Conservation (phyloP, 2,888 invertebrate genomes). For the Leptopilina drosophilae region DNA sequence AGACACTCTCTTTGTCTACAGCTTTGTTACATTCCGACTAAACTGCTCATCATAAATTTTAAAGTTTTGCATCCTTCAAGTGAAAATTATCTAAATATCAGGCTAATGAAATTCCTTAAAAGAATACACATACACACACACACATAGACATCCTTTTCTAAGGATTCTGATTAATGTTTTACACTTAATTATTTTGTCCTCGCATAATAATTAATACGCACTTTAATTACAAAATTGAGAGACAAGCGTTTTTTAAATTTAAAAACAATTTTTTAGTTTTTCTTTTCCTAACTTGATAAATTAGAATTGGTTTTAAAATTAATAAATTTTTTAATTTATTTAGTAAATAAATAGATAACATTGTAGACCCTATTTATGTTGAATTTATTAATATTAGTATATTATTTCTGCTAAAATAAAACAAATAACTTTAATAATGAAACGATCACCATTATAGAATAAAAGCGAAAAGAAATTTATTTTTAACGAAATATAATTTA, state of each 20-base stretch:
- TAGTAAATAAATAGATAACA: too few relatives aligned
- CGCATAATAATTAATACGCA: background rate
- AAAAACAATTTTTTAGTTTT: too few relatives aligned
- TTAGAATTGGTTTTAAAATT: too few relatives aligned
- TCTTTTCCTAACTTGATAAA: too few relatives aligned
- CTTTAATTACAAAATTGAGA: too few relatives aligned
- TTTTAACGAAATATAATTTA: background rate
- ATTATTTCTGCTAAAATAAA: too few relatives aligned
- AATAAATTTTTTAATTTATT: too few relatives aligned
- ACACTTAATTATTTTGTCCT: background rate
- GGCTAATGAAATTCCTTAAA: background rate
- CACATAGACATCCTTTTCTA: background rate
- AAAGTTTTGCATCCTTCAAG: conserved; percentile 17
- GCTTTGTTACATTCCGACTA: conserved; percentile 19
- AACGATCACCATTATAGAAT: too few relatives aligned
- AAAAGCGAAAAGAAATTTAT: background rate
- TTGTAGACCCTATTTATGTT: too few relatives aligned
- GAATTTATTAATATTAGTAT: too few relatives aligned
- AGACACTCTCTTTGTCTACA: conserved; percentile 16
- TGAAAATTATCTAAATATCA: conserved; percentile 17
- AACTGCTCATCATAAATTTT: conserved; percentile 4
- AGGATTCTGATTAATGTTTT: background rate
- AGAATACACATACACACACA: background rate
- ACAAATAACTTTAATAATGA: too few relatives aligned
- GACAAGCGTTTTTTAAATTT: too few relatives aligned